Evolutionary conservation across 2,113 vertebrate species (phyloP).

Genomic region (Sminthopsis crassicaudata): DNA sequence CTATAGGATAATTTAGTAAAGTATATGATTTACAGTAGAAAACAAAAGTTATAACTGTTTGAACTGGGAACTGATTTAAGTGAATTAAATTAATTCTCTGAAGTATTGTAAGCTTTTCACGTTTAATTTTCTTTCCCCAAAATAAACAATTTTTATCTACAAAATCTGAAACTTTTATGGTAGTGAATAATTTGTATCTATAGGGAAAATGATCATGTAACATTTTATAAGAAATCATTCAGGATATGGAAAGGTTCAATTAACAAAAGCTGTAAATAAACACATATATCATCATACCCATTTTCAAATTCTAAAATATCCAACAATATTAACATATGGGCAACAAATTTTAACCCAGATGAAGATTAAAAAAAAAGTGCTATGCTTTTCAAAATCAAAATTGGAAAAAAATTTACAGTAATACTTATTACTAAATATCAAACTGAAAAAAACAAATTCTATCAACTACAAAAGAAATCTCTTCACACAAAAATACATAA

Average conservation of each 20-base stretch:
- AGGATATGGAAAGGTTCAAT: slow-evolving; percentile 87
- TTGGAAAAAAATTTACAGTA: slow-evolving; percentile 62
- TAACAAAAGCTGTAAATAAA: slow-evolving; percentile 63
- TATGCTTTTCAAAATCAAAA: slow-evolving; percentile 74
- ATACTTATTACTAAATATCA: slow-evolving; percentile 73
- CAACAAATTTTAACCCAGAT: slow-evolving; percentile 65
- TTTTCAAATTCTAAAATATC: slow-evolving; percentile 48
- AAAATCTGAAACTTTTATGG: slow-evolving; percentile 87
- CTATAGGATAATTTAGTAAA: slow-evolving; percentile 23
- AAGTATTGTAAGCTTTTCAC: slow-evolving; percentile 65
- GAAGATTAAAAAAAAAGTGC: slow-evolving; percentile 65
- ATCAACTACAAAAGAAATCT: slow-evolving; percentile 82
- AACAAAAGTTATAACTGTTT: slow-evolving; percentile 49
- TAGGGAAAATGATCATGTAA: slow-evolving; percentile 84
- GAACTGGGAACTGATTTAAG: slow-evolving; percentile 63
- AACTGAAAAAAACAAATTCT: slow-evolving; percentile 76
- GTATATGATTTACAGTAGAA: slow-evolving; percentile 15
- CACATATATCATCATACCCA: slow-evolving; percentile 18
- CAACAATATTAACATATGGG: neutral
- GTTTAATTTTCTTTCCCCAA: slow-evolving; percentile 85
- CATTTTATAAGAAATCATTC: slow-evolving; percentile 87
- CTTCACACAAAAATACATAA: slow-evolving; percentile 81
- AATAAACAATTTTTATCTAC: slow-evolving; percentile 90
- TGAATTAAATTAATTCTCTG: slow-evolving; percentile 56
- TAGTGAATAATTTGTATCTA: slow-evolving; percentile 88